Evolutionary conservation across 2,113 vertebrate genomes (phyloP).

Genomic region (Cephalopterus ornatus): DNA sequence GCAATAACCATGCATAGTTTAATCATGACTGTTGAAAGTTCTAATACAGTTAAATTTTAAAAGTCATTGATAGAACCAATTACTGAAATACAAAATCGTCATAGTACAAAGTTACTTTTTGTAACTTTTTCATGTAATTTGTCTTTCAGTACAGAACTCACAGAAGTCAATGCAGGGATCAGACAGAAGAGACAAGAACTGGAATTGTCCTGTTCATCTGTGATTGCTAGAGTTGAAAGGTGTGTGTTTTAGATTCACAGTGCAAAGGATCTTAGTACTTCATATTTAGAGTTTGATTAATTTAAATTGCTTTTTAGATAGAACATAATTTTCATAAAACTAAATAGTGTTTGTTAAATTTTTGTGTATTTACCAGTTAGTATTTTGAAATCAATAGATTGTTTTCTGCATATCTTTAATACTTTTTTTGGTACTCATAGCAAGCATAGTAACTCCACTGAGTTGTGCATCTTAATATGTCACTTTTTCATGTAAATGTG

Average conservation of each 20-base stretch:
- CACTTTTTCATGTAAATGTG: not conserved
- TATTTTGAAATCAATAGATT: not conserved
- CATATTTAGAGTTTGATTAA: not conserved
- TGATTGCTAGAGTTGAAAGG: conserved; percentile 72
- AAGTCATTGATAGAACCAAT: not conserved
- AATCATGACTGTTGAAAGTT: not conserved
- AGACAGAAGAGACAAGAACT: conserved; percentile 79
- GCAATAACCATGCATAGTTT: not conserved
- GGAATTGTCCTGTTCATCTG: conserved; percentile 79
- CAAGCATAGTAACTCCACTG: not conserved
- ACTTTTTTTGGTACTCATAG: not conserved
- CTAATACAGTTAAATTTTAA: not conserved
- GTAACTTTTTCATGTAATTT: conserved; percentile 27
- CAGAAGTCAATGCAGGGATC: conserved; percentile 69
- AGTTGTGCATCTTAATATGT: not conserved
- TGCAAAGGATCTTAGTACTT: not conserved
- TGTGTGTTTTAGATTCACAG: not conserved
- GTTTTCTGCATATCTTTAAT: not conserved
- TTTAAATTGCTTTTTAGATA: not conserved
- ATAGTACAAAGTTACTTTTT: not conserved
- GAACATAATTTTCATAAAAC: not conserved
- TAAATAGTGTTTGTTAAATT: not conserved
- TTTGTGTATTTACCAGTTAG: not conserved
- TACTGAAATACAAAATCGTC: not conserved
- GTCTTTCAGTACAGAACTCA: conserved; percentile 80